Conservation (phyloP, 2,113 vertebrate species). For the Tylochromis polylepis region DNA sequence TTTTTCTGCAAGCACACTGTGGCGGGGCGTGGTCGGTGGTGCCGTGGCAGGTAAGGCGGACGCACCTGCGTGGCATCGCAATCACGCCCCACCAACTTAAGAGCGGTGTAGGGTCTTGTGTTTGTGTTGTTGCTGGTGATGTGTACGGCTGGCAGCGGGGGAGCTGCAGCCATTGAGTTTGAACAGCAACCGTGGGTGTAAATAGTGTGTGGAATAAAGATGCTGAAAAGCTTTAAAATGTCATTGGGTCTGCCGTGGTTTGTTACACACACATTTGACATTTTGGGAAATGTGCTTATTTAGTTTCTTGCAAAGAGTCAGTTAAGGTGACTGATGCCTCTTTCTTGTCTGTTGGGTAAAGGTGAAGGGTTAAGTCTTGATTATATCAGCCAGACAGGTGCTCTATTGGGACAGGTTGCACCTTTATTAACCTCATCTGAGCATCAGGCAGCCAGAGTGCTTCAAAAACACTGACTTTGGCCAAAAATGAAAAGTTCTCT, state of each 20-base stretch:
- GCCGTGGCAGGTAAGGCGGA: too few species aligned
- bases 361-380: not conserved
- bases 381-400: not conserved
- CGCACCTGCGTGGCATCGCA: too few species aligned
- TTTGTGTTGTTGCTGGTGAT: too few species aligned
- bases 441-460: not conserved
- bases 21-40: too few species aligned
- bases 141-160: too few species aligned
- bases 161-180: too few species aligned
- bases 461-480: not conserved
- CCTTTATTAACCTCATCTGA: not conserved
- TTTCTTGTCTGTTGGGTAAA: not conserved
- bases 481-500: not conserved
- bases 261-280: accelerated
- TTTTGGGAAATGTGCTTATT: not conserved
- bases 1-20: not conserved
- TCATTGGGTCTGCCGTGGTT: too few species aligned
- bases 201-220: too few species aligned
- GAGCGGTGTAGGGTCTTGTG: too few species aligned
- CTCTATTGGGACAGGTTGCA: not conserved
- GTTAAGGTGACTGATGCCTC: not conserved
- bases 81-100: too few species aligned
- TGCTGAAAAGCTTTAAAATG: too few species aligned
- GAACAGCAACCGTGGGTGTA: too few species aligned
- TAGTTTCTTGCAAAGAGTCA: not conserved